These are phyloP conservation scores for Panagrolaimus sp. DNA, from an alignment of 1,140 invertebrate species.

Conservation along the genomic window DNA sequence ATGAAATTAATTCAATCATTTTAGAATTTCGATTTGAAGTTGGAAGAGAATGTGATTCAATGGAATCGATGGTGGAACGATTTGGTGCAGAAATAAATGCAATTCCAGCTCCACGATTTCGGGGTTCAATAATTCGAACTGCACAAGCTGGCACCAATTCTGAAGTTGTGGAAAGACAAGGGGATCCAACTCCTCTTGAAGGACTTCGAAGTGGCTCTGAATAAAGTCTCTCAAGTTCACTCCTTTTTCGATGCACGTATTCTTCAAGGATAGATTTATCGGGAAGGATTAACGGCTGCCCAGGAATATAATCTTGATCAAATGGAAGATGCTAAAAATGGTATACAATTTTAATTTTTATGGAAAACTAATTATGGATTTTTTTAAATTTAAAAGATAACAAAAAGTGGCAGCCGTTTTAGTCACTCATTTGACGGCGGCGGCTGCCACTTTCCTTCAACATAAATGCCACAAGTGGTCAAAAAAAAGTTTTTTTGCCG, in stretches of 20 bases:
- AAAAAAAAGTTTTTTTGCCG: no score
- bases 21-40: conserved; percentile 1
- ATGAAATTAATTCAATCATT: conserved; percentile 7
- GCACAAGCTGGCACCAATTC: conserved; percentile 5
- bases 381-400: not conserved
- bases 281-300: conserved; percentile 34
- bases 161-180: conserved; percentile 13
- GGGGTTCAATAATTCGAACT: conserved; percentile 7
- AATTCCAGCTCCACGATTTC: not conserved
- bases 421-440: not conserved
- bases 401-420: not conserved
- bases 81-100: conserved; percentile 2
- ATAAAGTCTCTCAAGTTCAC: conserved; percentile 19
- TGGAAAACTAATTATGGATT: not conserved
- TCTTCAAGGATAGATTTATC: conserved; percentile 48
- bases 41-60: not conserved
- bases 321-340: conserved; percentile 20
- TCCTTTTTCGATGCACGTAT: conserved; percentile 36
- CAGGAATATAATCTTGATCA: conserved; percentile 15
- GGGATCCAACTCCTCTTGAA: conserved; percentile 10
- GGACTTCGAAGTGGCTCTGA: not conserved
- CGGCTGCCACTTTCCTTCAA: not conserved
- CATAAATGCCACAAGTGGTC: no score
- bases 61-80: not conserved
- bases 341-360: no score